A percentile compares a stretch with the other conserved stretches of the same genome.
phyloP scores from a whole-genome alignment of 2,888 invertebrate genomes.

The Pomacea canaliculata region DNA sequence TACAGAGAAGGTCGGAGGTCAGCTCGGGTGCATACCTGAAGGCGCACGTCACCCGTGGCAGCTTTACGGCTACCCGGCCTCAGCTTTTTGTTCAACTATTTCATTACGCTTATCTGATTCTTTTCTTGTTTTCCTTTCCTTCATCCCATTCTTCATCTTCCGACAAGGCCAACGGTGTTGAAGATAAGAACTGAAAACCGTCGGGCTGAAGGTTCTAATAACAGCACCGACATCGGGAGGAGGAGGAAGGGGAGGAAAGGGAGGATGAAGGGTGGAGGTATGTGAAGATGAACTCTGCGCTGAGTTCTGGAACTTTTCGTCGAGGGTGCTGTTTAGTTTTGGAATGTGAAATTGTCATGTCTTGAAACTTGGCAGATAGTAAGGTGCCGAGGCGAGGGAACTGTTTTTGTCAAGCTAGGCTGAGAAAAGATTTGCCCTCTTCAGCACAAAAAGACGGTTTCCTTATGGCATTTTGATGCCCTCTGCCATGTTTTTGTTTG shows the following conservation, averaged over 20 bases:
- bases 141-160: too few species aligned
- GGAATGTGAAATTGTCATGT: slow-evolving; percentile 8
- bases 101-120: too few species aligned
- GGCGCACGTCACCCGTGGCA: too few species aligned
- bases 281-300: background rate
- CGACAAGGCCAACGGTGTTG: too few species aligned
- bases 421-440: background rate
- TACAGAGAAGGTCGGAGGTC: too few species aligned
- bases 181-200: too few species aligned
- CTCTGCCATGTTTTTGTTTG: background rate
- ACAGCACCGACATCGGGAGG: too few species aligned
- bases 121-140: too few species aligned
- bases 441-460: background rate
- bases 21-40: too few species aligned
- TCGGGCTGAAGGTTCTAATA: too few species aligned
- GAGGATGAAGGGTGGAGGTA: background rate
- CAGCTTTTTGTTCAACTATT: too few species aligned
- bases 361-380: slow-evolving; percentile 2
- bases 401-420: slow-evolving; percentile 3
- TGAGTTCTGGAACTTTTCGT: background rate
- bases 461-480: slow-evolving; percentile 6
- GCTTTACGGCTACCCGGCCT: too few species aligned
- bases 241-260: background rate
- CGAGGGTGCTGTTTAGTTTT: background rate
- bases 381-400: background rate